Base-by-base conservation (phyloP, 1,140 invertebrate genomes). In the Argopecten irradians region DNA sequence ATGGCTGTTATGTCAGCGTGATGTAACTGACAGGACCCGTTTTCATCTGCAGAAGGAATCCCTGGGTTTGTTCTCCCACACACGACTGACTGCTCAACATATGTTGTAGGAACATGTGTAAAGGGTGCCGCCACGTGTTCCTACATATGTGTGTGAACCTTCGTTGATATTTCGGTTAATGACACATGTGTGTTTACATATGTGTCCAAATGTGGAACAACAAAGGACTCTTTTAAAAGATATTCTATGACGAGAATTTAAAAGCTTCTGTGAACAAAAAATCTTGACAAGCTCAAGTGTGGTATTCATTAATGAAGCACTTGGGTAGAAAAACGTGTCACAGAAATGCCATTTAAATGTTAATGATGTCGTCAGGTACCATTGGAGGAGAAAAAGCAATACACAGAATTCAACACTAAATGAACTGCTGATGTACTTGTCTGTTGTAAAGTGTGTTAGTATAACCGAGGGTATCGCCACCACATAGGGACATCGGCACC, bases 281-380 rank as follows among this genome's bases (percentile, higher is more conserved):
- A 71, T n/a, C 22, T 28, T 71, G 55, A 71, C 55, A 71, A 16
- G 55, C 28, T 71, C 55, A 71, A 71, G 55, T 28, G 22, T 71
- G 55, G 55, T 28, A 71, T 71, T 71, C 55, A 71, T 71, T 71
- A n/a, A 5, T 5, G 55, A 5, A n/a, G 55, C 55, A 71, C 28
- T 71, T 71, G 55, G n/a, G 28, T n/a, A 71, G 55, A 71, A 71
- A 71, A 71, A 71, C 5, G 55, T 71, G 55, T 71, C 55, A 71
- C 8, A 71, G 55, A 71, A n/a, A 71, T 71, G 55, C 55, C 28
- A 71, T 71, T 71, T 28, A 71, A 71, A 71, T 71, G 55, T 71
- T 71, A n/a, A 71, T 71, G 8, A 71, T 71, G 55, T 71, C 55
- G 28, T 71, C 55, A 71, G 8, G 22, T 3, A n/a, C 55, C 11